Percentiles rank a stretch among this genome's conserved stretches.
Conservation (phyloP, 2,797 vertebrate species). For the Urophycis tenuis region DNA sequence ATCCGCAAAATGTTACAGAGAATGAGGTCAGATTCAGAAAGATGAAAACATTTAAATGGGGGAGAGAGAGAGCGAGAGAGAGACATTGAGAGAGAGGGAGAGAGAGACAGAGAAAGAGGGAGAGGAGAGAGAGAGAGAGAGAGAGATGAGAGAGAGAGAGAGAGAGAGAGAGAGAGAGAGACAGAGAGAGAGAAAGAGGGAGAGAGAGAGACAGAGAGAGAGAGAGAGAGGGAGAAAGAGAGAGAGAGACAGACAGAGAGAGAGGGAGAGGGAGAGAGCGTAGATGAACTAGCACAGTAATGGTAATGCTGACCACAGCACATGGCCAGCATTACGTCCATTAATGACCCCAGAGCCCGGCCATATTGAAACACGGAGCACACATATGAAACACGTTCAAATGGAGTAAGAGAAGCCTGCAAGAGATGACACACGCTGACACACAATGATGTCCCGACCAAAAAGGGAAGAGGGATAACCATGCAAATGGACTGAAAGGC, state of each 20-base stretch:
- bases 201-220: constrained; percentile 71
- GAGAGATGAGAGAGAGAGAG: no score
- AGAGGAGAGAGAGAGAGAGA: no score
- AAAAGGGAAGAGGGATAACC: background rate
- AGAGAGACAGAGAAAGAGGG: no score
- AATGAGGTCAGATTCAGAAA: no score
- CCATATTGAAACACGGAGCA: no score
- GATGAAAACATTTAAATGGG: no score
- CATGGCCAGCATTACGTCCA: constrained; percentile 34
- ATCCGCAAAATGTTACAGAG: no score
- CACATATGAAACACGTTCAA: constrained; percentile 61
- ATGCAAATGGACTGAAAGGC: constrained; percentile 11
- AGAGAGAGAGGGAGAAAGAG: background rate
- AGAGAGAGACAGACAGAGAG: background rate
- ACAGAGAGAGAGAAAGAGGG: no score
- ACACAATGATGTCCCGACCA: constrained; percentile 45
- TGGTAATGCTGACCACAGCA: constrained; percentile 17
- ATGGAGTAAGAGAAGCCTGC: constrained; percentile 34
- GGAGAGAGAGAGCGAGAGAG: no score
- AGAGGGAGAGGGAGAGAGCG: background rate
- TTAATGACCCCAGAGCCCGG: constrained; percentile 43
- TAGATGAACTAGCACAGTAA: no score
- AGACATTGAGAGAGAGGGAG: no score
- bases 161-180: no score
- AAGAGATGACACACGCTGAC: constrained; percentile 41